phyloP scores from a whole-genome alignment of 2,888 invertebrate species.

The Brachypterus glaber region DNA sequence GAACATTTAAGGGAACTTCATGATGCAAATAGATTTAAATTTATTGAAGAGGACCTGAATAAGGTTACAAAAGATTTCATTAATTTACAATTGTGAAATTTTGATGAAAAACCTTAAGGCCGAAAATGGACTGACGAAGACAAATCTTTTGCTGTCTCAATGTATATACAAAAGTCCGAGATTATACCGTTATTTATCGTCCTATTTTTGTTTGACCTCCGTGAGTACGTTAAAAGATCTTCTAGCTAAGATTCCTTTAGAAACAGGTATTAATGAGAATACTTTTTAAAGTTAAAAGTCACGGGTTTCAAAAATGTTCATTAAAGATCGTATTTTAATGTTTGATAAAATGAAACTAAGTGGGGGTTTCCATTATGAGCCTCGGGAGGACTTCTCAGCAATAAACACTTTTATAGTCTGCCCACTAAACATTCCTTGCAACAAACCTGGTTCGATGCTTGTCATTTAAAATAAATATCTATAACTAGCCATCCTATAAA shows the following conservation, averaged over 20 bases:
- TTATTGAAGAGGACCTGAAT: conserved; percentile 10
- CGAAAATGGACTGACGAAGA: conserved; percentile 19
- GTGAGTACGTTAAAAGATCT: conserved; percentile 16
- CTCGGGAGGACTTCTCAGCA: no score
- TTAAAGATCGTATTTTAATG: conserved; percentile 16
- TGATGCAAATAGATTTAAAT: no score
- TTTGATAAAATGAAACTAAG: conserved; percentile 23
- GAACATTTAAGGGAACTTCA: no score
- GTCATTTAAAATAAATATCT: no score
- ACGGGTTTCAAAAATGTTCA: conserved; percentile 13
- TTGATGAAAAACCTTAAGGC: conserved; percentile 15
- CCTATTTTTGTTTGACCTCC: conserved; percentile 20
- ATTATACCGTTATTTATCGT: conserved; percentile 17
- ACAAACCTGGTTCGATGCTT: no score
- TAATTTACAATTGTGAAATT: conserved; percentile 13
- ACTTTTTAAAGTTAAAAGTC: conserved; percentile 15
- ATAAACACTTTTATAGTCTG: no score
- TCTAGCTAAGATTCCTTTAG: conserved; percentile 15
- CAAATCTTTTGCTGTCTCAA: conserved; percentile 19
- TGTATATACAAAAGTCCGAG: conserved; percentile 19
- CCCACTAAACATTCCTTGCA: no score
- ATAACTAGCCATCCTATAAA: no score
- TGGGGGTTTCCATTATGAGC: conserved; percentile 16
- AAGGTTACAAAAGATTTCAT: conserved; percentile 12
- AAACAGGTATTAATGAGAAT: conserved; percentile 17